Evolutionary conservation across 2,797 vertebrate species (phyloP).

Genomic region (Salmo trutta): DNA sequence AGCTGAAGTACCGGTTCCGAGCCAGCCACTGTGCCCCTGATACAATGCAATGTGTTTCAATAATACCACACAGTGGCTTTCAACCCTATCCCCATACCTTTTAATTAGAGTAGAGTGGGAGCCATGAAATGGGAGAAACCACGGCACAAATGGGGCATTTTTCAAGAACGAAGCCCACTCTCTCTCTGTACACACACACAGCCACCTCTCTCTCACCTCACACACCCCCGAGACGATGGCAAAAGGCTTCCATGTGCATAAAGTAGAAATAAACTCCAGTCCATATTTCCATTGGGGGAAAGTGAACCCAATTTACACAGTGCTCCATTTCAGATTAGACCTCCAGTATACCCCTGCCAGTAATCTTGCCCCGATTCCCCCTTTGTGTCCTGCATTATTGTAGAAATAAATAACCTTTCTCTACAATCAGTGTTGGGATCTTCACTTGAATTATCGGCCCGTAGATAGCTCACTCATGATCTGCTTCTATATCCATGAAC

Average conservation of each 20-base stretch:
- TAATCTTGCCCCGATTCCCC: slow-evolving; percentile 77
- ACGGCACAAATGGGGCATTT: slow-evolving; percentile 76
- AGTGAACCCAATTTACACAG: slow-evolving; percentile 81
- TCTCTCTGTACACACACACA: slow-evolving; percentile 44
- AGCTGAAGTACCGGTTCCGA: slow-evolving; percentile 58
- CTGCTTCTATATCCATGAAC: slow-evolving; percentile 84
- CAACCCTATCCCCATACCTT: slow-evolving; percentile 58
- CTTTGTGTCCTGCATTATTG: slow-evolving; percentile 80
- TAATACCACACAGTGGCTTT: slow-evolving; percentile 54
- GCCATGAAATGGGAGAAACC: slow-evolving; percentile 54
- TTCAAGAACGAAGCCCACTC: slow-evolving; percentile 74
- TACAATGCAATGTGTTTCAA: slow-evolving; percentile 41
- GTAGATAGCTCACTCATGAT: slow-evolving; percentile 85
- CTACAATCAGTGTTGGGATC: slow-evolving; percentile 81
- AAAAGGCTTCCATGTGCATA: slow-evolving; percentile 72
- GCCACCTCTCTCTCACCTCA: slow-evolving; percentile 57
- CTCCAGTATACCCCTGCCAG: slow-evolving; percentile 70
- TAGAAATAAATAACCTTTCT: slow-evolving; percentile 87
- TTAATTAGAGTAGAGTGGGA: slow-evolving; percentile 70
- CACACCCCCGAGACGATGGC: slow-evolving; percentile 69
- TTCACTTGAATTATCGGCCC: slow-evolving; percentile 83
- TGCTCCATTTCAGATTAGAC: slow-evolving; percentile 78
- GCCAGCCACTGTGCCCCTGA: slow-evolving; percentile 55
- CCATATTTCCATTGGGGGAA: slow-evolving; percentile 77
- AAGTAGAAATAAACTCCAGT: slow-evolving; percentile 79